Evolutionary conservation across 2,113 vertebrate genomes (phyloP), one percentile per base, ranked within the genome.

Genomic region (Oreocharis arfaki): DNA sequence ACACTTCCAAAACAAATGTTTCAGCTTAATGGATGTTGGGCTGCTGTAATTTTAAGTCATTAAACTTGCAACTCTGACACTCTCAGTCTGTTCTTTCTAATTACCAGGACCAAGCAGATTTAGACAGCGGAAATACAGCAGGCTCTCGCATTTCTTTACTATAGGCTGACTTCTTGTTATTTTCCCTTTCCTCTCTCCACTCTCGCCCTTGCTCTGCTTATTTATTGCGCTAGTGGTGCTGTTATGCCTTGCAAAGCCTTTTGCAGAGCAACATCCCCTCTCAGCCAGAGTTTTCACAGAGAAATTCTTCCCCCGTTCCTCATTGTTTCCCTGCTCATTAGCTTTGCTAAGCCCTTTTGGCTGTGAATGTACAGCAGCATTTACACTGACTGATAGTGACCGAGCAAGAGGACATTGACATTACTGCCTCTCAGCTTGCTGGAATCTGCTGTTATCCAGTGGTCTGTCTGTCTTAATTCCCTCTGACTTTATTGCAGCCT

Each of bases 1-100:
- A 95, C 80, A 90, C 69, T 93, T 85, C n/a, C 37, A 85, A 93
- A 82, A 93, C 75, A 94, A 96, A 94, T 69, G 49, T 50, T 97
- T 95, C 82, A 39, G 7, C 63, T 67, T 95, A 91, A 96, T 55
- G 44, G 79, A 96, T 93, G 83, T 64, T 92, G 93, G 83, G 63
- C 73, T 95, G 78, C 70, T 95, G 30, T 76, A 95, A 97, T 96
- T 97, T 96, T 96, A 91, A 94, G 78, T 93, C 84, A 97, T 97
- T 97, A 97, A 95, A 96, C 86, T 87, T 73, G 79, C 95, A 95
- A 79, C 78, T 97, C 92, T 95, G 92, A 96, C 70, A 77, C 67
- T 76, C 79, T 96, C 86, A 73, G 92, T 94, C 94, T 87, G 71
- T 35, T 97, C 81, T 93, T 97, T 89, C 67, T 96, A 97, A 97